Evolutionary conservation across 2,113 vertebrate species (phyloP).

Genomic region (Pituophis catenifer): DNA sequence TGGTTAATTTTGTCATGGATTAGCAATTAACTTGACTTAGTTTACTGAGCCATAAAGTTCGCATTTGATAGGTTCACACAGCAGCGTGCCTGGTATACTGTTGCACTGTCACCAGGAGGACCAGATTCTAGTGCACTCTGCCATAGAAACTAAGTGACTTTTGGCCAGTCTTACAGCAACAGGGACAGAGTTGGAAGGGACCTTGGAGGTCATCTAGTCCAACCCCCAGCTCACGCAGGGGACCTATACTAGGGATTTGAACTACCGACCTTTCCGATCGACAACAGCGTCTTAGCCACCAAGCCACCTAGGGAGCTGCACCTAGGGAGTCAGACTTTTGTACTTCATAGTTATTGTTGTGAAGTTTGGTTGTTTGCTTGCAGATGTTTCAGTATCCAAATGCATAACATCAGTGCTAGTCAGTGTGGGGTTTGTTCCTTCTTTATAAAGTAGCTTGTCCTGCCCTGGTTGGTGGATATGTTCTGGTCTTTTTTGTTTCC

Average conservation of each 20-base stretch:
- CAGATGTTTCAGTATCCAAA: not conserved
- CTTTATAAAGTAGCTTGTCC: not conserved
- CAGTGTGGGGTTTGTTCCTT: not conserved
- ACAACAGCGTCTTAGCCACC: too few species aligned
- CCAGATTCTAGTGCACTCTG: not conserved
- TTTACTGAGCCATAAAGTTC: not conserved
- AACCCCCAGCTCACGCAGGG: too few species aligned
- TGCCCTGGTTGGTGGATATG: not conserved
- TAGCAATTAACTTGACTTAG: not conserved
- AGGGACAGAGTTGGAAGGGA: too few species aligned
- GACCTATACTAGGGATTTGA: too few species aligned
- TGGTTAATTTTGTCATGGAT: not conserved
- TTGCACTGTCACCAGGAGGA: not conserved
- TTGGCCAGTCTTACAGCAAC: not conserved
- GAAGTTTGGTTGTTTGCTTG: not conserved
- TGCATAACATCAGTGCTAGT: not conserved
- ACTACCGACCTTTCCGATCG: too few species aligned
- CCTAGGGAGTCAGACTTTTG: not conserved
- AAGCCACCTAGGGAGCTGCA: too few species aligned
- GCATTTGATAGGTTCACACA: not conserved
- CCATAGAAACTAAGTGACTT: not conserved
- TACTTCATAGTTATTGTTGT: not conserved
- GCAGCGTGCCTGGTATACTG: not conserved
- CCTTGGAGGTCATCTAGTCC: too few species aligned
- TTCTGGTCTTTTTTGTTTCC: not conserved